Percentiles rank a stretch among this genome's conserved stretches.
Conservation (phyloP, 1,140 invertebrate species). For the Drosophila bocki region DNA sequence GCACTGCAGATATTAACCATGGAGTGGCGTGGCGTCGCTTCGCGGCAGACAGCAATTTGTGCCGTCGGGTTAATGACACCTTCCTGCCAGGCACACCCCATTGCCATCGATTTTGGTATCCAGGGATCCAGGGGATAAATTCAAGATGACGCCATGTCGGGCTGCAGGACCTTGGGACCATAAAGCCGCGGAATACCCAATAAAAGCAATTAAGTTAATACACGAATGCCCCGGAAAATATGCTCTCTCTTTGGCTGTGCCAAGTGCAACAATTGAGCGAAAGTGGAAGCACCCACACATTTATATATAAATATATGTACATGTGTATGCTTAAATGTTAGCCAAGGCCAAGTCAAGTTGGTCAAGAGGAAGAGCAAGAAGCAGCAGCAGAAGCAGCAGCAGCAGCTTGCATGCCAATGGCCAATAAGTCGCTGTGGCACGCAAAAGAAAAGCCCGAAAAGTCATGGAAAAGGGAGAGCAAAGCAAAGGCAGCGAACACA, state of each 20-base stretch:
- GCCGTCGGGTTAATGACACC: slow-evolving; percentile 43
- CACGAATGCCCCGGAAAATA: slow-evolving; percentile 33
- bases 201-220: slow-evolving; percentile 55
- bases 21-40: not conserved
- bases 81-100: slow-evolving; percentile 16
- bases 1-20: slow-evolving; percentile 27
- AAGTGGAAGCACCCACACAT: slow-evolving; percentile 32
- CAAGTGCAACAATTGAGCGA: slow-evolving; percentile 68
- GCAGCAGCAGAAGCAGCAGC: slow-evolving; percentile 6
- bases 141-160: slow-evolving; percentile 28
- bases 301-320: not conserved
- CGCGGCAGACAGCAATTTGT: slow-evolving; percentile 21
- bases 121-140: slow-evolving; percentile 11
- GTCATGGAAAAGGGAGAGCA: slow-evolving; percentile 8
- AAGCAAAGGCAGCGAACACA: slow-evolving; percentile 48
- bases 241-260: slow-evolving; percentile 20
- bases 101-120: slow-evolving; percentile 37
- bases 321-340: slow-evolving; percentile 26
- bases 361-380: slow-evolving; percentile 45
- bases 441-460: slow-evolving; percentile 56
- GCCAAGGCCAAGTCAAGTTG: slow-evolving; percentile 70
- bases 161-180: slow-evolving; percentile 28
- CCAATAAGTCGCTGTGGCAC: slow-evolving; percentile 73
- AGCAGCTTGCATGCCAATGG: slow-evolving; percentile 75
- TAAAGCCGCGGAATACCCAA: slow-evolving; percentile 46